phyloP scores from a whole-genome alignment of 2,888 invertebrate genomes.

The Leptopilina syphax region DNA sequence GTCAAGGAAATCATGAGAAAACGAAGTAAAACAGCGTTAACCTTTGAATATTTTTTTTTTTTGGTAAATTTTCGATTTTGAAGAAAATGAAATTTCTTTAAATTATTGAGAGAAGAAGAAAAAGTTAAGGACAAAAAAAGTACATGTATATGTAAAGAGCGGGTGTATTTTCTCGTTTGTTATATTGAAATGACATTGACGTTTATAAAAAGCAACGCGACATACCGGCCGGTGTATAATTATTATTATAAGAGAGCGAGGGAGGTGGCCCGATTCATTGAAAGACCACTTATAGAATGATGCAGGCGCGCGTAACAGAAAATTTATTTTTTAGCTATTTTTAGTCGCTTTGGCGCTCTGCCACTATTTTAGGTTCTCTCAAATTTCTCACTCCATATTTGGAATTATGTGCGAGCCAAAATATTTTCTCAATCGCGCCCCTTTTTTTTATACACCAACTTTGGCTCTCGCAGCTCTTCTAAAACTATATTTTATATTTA shows the following conservation, averaged over 20 bases:
- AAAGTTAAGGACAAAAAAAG: no score
- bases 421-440: no score
- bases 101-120: not conserved
- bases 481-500: no score
- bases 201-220: slow-evolving; percentile 33
- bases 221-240: slow-evolving; percentile 40
- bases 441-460: not conserved
- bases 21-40: no score
- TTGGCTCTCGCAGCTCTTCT: not conserved
- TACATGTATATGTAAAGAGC: not conserved
- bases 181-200: slow-evolving; percentile 18
- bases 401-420: slow-evolving; percentile 67
- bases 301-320: slow-evolving; percentile 68
- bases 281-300: slow-evolving; percentile 66
- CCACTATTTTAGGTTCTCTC: slow-evolving; percentile 76
- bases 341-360: slow-evolving; percentile 71
- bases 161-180: slow-evolving; percentile 2
- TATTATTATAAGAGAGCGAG: slow-evolving; percentile 41
- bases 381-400: slow-evolving; percentile 76
- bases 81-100: no score
- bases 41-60: no score
- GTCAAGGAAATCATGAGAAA: no score
- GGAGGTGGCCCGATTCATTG: slow-evolving; percentile 63
- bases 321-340: slow-evolving; percentile 75
- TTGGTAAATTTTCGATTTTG: no score